Base-by-base conservation (phyloP, 2,797 vertebrate genomes). In the Falco cherrug region DNA sequence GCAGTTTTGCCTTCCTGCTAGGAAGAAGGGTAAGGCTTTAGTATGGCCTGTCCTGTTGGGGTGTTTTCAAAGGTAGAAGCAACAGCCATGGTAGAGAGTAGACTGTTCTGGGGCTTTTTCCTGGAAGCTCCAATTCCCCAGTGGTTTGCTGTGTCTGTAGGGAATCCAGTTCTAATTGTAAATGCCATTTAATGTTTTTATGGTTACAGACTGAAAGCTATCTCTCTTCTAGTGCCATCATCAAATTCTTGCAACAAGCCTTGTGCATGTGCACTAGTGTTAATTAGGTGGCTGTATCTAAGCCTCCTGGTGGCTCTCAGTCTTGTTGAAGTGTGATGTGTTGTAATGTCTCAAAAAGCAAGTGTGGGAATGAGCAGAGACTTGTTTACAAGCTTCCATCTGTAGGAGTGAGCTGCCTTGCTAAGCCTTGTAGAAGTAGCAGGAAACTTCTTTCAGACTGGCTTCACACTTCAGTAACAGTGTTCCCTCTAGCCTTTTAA, bases 301-400 rank as follows among this genome's bases (percentile, higher is more conserved):
- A 86, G 75, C 57, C 17, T 91, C 45, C 78, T 61, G 60, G 67
- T 87, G 86, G 43, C 79, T 92, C 57, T 84, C 54, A 0, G 6
- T 53, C 53, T 54, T 51, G 29, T n/a, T 87, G 28, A 85, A 81
- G 84, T 73, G 87, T 69, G 65, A 10, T 77, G 41, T 78, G 73
- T 51, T 90, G 28, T 88, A 95, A 61, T 35, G 67, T 92, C 75
- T 83, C 68, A 78, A 71, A 91, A 80, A 82, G 48, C 45, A 54
- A 89, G 71, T 61, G 75, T 92, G 65, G 93, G 79, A 96, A 53
- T 77, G 79, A 76, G 87, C 57, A 33, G 84, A 33, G 65, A 35
- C 29, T 94, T 94, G 83, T 94, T 95, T 88, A 82, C 56, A 31
- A 63, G 78, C 47, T 59, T 74, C 77, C 16, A 11, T 89, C 81